Conservation (phyloP, 2,888 invertebrate species). For the Drosophila mimetica region DNA sequence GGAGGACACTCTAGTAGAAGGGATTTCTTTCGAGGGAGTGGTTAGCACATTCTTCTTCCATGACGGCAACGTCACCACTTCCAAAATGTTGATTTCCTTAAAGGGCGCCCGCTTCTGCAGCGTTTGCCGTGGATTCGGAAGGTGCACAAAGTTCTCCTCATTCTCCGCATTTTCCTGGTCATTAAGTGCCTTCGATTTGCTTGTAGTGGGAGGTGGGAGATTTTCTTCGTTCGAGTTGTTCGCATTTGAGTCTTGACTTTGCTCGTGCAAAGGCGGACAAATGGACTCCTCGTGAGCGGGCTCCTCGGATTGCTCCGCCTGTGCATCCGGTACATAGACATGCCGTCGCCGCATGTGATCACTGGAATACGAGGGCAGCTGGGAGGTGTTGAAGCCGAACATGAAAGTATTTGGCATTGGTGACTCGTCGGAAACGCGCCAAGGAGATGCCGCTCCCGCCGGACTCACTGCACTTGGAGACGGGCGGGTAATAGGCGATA, state of each 20-base stretch:
- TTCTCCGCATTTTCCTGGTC: conserved; percentile 50
- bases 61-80: conserved; percentile 76
- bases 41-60: conserved; percentile 57
- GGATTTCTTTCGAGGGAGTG: conserved; percentile 21
- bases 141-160: conserved; percentile 61
- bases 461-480: neutral
- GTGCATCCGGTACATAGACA: conserved; percentile 57
- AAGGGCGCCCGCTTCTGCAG: conserved; percentile 75
- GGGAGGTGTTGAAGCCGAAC: conserved; percentile 76
- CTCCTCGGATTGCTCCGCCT: neutral
- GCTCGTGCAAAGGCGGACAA: conserved; percentile 4
- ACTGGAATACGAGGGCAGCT: conserved; percentile 83
- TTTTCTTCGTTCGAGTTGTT: conserved; percentile 82
- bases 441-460: conserved; percentile 69
- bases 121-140: conserved; percentile 72
- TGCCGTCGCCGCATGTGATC: conserved; percentile 71
- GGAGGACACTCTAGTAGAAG: neutral
- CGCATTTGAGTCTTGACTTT: neutral
- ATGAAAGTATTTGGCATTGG: conserved; percentile 77
- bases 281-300: conserved; percentile 1
- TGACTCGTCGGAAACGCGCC: conserved; percentile 80
- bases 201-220: conserved; percentile 59
- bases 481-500: conserved; percentile 65
- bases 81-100: conserved; percentile 80
- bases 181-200: neutral